Base-by-base conservation (phyloP, 2,113 vertebrate species). In the Hippotragus niger region DNA sequence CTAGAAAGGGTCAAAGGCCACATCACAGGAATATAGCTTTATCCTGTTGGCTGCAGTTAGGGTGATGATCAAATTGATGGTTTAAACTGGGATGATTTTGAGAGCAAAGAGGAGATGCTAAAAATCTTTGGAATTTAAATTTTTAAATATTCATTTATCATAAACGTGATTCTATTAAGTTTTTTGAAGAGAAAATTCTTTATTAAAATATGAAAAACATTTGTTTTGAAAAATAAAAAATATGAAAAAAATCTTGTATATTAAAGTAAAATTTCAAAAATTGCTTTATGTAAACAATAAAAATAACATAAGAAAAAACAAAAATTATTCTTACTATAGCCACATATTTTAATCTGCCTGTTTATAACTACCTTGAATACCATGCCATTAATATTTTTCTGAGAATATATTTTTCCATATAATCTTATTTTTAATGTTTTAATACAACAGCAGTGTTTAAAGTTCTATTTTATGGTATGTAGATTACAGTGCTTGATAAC, bases 401-500 rank as follows among this genome's bases (percentile, higher is more conserved):
- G 23, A 43, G 58, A 87, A 47, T 50, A 21, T 90, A 4, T 91
- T 88, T 90, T 90, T 88, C 80, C n/a, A 6, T n/a, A 43, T 86
- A 27, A 84, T 71, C 11, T 84, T 96, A 50, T 80, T 93, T 94
- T 94, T 74, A 36, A 57, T 62, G 45, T 94, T 92, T 97, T 91
- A 91, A 86, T 85, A 67, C 47, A 88, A 91, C 8, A 88, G 29
- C 47, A 60, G 47, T 43, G 62, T 52, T 94, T 88, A 78, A 94
- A 96, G 64, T 7, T 92, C 5, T 88, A 7, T 91, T 97, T 52
- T 88, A 88, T 47, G 88, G 55, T 85, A 60, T 17, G 12, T 53
- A 93, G 14, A 78, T 60, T 91, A 76, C 52, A 95, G 84, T 97
- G n/a, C 82, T 85, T 97, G 27, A 91, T 95, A 85, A 76, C 21